Percentiles rank a stretch among this genome's conserved stretches.
These are phyloP conservation scores for silkworm (Bombyx mori) DNA, from an alignment of 1,140 invertebrate species.

Conservation along the genomic window ASM3026992v2 NC_085117.1:11073001-11073500, in stretches of 20 bases:
- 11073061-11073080: background rate
- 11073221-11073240: conserved; percentile 50
- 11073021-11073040: conserved; percentile 2
- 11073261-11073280: conserved; percentile 38
- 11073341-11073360: conserved; percentile 33
- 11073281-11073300: conserved; percentile 47
- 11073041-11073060: background rate
- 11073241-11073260: conserved; percentile 62
- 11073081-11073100: conserved; percentile 34
- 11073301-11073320: conserved; percentile 66
- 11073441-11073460: conserved; percentile 24
- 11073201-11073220: conserved; percentile 46
- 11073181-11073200: conserved; percentile 24
- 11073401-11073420: conserved; percentile 52
- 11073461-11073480: conserved; percentile 1
- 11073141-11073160: conserved; percentile 39
- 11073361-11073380: conserved; percentile 31
- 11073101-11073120: conserved; percentile 22
- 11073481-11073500: no score
- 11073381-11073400: conserved; percentile 48
- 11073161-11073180: conserved; percentile 39
- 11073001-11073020: no score
- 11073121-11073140: conserved; percentile 53
- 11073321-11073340: conserved; percentile 65
- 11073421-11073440: conserved; percentile 57